phyloP scores from a whole-genome alignment of 2,797 vertebrate species.

The Lepus oiostolus region DNA sequence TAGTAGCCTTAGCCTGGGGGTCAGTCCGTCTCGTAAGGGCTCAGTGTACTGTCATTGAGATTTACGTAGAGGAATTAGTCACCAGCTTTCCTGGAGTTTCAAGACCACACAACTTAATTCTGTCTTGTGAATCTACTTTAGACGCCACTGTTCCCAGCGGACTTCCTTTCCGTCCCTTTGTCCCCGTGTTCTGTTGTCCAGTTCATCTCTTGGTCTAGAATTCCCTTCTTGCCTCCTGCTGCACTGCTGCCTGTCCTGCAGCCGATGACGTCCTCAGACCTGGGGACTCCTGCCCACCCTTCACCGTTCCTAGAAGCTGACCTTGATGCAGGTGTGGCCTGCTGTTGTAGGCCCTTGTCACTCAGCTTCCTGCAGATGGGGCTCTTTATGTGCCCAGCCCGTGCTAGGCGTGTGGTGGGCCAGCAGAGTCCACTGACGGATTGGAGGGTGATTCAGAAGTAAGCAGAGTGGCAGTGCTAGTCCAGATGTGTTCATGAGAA shows the following conservation, averaged over 20 bases:
- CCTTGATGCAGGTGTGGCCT: neutral
- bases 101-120: neutral
- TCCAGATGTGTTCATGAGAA: neutral
- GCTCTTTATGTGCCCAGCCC: neutral
- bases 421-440: neutral
- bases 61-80: neutral
- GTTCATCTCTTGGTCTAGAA: neutral
- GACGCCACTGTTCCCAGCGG: neutral
- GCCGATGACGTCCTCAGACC: neutral
- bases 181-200: neutral
- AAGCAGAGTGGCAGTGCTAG: neutral
- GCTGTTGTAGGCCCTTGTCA: neutral
- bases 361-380: neutral
- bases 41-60: neutral
- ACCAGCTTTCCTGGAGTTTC: neutral
- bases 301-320: neutral
- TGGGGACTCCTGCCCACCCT: neutral
- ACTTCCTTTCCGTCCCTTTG: neutral
- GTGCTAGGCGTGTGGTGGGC: neutral
- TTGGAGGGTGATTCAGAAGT: neutral
- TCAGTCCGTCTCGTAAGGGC: neutral
- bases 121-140: neutral
- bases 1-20: neutral
- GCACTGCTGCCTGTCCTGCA: neutral
- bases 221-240: neutral